phyloP scores from a whole-genome alignment of 2,888 invertebrate species.

The Drosophila kambysellisi region DNA sequence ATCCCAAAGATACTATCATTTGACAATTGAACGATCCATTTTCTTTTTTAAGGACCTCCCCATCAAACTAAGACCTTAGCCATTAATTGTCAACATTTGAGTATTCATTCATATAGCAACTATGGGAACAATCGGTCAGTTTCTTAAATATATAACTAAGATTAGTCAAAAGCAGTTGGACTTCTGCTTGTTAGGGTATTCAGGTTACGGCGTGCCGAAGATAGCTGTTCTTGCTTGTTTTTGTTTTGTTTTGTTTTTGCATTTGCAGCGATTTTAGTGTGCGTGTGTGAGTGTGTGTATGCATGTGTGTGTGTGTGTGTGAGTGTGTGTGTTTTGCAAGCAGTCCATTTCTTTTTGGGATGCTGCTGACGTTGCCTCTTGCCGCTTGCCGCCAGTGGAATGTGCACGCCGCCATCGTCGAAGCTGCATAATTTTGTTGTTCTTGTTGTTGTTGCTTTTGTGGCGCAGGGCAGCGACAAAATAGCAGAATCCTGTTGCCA shows the following conservation, averaged over 20 bases:
- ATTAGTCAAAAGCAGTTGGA: background rate
- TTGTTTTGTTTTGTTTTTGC: slow-evolving; percentile 46
- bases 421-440: slow-evolving; percentile 68
- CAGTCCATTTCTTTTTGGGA: slow-evolving; percentile 79
- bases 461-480: slow-evolving; percentile 80
- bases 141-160: background rate
- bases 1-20: background rate
- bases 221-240: slow-evolving; percentile 17
- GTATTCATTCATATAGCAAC: background rate
- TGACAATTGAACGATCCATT: background rate
- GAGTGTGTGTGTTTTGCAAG: slow-evolving; percentile 52
- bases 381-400: slow-evolving; percentile 44
- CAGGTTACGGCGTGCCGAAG: background rate
- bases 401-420: slow-evolving; percentile 62
- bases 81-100: background rate
- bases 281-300: slow-evolving; percentile 5
- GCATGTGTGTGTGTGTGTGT: slow-evolving; percentile 2
- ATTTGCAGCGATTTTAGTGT: slow-evolving; percentile 57
- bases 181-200: slow-evolving; percentile 2
- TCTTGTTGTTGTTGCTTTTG: slow-evolving; percentile 25
- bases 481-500: slow-evolving; percentile 82
- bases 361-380: slow-evolving; percentile 60
- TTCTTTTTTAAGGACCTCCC: background rate
- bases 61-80: background rate
- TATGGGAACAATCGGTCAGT: background rate